Evolutionary conservation across 1,140 invertebrate genomes (phyloP).

Genomic region (Nasonia giraulti): DNA sequence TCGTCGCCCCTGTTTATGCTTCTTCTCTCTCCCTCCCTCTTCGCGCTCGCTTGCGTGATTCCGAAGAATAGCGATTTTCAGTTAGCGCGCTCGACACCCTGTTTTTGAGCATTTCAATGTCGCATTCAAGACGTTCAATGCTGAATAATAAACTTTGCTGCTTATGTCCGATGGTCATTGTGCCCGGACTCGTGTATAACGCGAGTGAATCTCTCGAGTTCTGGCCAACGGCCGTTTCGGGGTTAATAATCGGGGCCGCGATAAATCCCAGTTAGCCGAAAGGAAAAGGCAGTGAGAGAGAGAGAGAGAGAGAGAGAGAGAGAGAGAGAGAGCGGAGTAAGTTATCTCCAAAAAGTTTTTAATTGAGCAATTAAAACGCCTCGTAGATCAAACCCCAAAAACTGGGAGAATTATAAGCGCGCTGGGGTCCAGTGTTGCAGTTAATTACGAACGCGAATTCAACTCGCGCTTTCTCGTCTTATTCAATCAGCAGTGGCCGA

Average conservation of each 20-base stretch:
- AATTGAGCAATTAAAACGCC: slow-evolving; percentile 33
- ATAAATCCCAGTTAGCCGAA: neutral
- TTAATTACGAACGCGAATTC: neutral
- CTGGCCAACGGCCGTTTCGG: neutral
- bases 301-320: too few species aligned
- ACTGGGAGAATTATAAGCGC: neutral
- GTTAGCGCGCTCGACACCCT: neutral
- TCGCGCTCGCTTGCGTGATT: neutral
- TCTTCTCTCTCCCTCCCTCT: neutral
- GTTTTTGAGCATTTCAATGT: neutral
- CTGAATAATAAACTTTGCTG: neutral
- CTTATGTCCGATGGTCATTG: too few species aligned
- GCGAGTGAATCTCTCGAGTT: neutral
- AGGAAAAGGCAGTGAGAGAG: neutral
- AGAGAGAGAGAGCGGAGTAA: neutral
- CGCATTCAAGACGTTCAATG: neutral
- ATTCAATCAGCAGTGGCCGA: neutral
- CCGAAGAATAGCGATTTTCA: slow-evolving; percentile 1
- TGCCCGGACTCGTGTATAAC: neutral
- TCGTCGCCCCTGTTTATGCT: neutral
- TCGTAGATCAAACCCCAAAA: slow-evolving; percentile 10
- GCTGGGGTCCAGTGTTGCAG: too few species aligned
- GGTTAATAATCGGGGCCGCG: neutral
- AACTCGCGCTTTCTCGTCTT: neutral
- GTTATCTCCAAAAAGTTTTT: slow-evolving; percentile 25